phyloP scores from a whole-genome alignment of 1,140 invertebrate species.

The Drosophila oshimai region DNA sequence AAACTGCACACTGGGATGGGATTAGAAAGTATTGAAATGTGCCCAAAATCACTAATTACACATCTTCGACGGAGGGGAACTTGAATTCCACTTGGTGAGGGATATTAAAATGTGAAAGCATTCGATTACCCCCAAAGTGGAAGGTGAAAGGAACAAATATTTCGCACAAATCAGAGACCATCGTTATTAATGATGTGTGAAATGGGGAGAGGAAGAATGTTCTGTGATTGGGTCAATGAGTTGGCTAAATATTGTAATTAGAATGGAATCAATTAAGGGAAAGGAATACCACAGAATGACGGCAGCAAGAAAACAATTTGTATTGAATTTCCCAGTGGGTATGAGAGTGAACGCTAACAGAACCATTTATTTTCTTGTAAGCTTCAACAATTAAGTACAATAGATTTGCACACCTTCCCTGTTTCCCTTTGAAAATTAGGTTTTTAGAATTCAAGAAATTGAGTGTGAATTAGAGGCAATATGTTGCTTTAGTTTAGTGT shows the following conservation, averaged over 20 bases:
- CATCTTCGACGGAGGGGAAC: too few relatives aligned
- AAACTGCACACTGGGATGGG: constrained; percentile 27
- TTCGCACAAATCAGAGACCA: constrained; percentile 20
- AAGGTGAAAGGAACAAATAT: constrained; percentile 30
- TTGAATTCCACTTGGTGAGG: background rate
- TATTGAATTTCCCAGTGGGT: background rate
- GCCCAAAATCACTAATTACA: constrained; percentile 30
- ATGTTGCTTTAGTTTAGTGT: background rate
- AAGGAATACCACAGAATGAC: constrained; percentile 20
- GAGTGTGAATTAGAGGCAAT: background rate
- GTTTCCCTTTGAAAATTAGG: constrained; percentile 5
- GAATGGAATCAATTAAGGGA: constrained; percentile 36
- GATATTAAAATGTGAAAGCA: constrained; percentile 47
- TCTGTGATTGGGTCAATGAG: constrained; percentile 30
- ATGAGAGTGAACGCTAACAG: background rate
- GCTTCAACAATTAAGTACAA: background rate
- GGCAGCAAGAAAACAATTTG: constrained; percentile 27
- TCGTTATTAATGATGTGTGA: constrained; percentile 40
- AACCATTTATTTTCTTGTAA: constrained; percentile 10
- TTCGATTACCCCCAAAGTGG: constrained; percentile 3
- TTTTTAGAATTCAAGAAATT: background rate
- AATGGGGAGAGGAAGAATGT: background rate
- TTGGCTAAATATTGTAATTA: constrained; percentile 44
- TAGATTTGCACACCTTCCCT: background rate
- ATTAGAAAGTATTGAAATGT: constrained; percentile 36